phyloP scores from a whole-genome alignment of 2,888 invertebrate genomes.

The Agrypnus murinus region DNA sequence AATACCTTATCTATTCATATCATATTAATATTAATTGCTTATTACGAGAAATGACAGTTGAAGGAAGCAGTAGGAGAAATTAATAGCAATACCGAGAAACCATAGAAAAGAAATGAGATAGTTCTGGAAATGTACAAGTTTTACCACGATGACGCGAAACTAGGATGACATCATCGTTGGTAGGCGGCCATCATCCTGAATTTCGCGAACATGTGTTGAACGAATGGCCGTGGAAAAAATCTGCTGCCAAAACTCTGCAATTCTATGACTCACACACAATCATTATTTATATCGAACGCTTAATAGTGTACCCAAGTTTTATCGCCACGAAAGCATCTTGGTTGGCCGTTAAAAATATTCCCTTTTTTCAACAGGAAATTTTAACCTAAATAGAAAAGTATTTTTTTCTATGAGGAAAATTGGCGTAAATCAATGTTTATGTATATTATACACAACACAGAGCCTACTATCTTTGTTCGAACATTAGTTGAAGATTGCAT shows the following conservation, averaged over 20 bases:
- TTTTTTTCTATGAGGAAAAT: no score
- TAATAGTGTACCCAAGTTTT: slow-evolving; percentile 13
- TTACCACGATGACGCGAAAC: slow-evolving; percentile 32
- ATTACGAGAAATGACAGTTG: no score
- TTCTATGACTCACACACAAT: slow-evolving; percentile 38
- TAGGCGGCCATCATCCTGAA: slow-evolving; percentile 44
- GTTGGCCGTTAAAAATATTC: slow-evolving; percentile 15
- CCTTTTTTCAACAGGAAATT: slow-evolving; percentile 10
- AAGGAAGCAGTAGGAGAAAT: no score
- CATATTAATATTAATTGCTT: no score
- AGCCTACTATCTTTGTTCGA: slow-evolving; percentile 21
- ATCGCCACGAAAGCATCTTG: not conserved
- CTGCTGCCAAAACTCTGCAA: slow-evolving; percentile 47
- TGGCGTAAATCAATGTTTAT: no score
- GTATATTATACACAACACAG: not conserved
- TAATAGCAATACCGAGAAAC: not conserved
- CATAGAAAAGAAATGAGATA: not conserved
- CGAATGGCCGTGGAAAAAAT: slow-evolving; percentile 42
- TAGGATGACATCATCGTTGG: slow-evolving; percentile 51
- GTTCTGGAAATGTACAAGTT: slow-evolving; percentile 3
- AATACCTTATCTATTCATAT: no score
- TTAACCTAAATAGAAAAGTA: no score
- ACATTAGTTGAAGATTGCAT: slow-evolving; percentile 36
- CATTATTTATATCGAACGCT: slow-evolving; percentile 22
- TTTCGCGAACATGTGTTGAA: slow-evolving; percentile 36